Evolutionary conservation across 1,140 invertebrate genomes (phyloP), one percentile per base, ranked within the genome.

Genomic region (Ctenoplectra terminalis): DNA sequence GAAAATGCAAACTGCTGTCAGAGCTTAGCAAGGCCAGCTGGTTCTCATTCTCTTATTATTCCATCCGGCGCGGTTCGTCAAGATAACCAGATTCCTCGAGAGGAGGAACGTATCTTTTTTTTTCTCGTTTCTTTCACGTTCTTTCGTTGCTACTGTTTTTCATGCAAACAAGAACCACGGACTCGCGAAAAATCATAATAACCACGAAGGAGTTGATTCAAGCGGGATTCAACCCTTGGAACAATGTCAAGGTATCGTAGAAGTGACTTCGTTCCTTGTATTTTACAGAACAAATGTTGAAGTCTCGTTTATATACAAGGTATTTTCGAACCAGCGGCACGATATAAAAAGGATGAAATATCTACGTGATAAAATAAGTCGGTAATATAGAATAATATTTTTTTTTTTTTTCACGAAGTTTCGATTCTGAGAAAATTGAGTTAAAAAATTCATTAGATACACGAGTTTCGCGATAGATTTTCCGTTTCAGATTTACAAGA

Each of bases 1-100:
- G 75, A 78, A 78, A 78, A 78, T 69, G 75, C 52, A 70, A 78
- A 69, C 75, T 48, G 4, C 40, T 37, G 64, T 34, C 64, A 31
- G 34, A 23, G 52, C 67, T 70, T 34, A 58, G 17, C 34, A 23
- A 17, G n/a, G 52, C 69, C 70, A 56, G n/a, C 52, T 72, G 70
- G 5, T 72, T 50, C 31, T 3, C 40, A 66, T 66, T 52, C 31
- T 34, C 40, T 60, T 70, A 78, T 78, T 78, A 78, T 78, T 78
- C 66, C 40, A 58, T 34, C 29, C 54, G 29, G 17, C 75, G 26
- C 52, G 54, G 64, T 78, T 78, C 75, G 66, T 78, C 75, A 70
- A 34, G 66, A 69, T 78, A 78, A 70, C 66, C 66, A 48, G 11
- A 70, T 78, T 48, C 48, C 15, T 23, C n/a, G 20, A 5, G 15